Percentiles rank a stretch among this genome's conserved stretches.
Evolutionary conservation across 2,113 vertebrate species (phyloP).

Genomic region (Lipophrys pholis): DNA sequence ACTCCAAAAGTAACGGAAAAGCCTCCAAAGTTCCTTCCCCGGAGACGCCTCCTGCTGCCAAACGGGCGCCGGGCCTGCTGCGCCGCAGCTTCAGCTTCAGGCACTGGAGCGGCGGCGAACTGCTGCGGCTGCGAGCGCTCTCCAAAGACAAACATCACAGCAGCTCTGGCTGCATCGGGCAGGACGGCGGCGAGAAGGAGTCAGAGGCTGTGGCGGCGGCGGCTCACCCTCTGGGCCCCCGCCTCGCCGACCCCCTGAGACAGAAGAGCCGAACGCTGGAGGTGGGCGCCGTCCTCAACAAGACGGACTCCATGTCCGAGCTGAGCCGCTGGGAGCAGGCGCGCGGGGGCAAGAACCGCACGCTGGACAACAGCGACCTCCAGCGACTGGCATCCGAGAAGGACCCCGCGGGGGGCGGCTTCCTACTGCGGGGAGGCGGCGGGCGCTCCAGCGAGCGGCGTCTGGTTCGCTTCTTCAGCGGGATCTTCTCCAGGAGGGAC

Average conservation of each 20-base stretch:
- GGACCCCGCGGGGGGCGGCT: conserved; percentile 65
- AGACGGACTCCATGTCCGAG: conserved; percentile 81
- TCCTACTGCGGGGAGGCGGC: conserved; percentile 65
- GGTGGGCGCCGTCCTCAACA: conserved; percentile 86
- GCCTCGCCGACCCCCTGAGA: not conserved
- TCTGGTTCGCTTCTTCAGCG: conserved; percentile 91
- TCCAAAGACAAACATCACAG: conserved; percentile 82
- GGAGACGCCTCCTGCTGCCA: conserved; percentile 60
- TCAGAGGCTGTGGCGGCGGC: not conserved
- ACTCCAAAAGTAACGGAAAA: conserved; percentile 54
- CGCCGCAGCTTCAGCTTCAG: conserved; percentile 92
- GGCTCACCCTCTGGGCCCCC: conserved; percentile 15
- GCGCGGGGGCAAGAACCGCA: conserved; percentile 88
- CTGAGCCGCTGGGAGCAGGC: conserved; percentile 87
- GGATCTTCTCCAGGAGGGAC: conserved; percentile 90
- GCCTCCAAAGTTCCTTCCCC: conserved; percentile 3
- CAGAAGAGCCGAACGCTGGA: conserved; percentile 88
- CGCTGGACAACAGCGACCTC: conserved; percentile 94
- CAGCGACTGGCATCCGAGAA: conserved; percentile 86
- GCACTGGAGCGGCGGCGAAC: conserved; percentile 85
- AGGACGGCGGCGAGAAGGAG: not conserved
- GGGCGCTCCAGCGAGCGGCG: conserved; percentile 81
- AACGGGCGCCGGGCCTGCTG: conserved; percentile 79
- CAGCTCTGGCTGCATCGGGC: conserved; percentile 78
- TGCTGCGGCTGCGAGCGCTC: conserved; percentile 74